Conservation (phyloP, 2,113 vertebrate genomes). For the Glaucomys volans region DNA sequence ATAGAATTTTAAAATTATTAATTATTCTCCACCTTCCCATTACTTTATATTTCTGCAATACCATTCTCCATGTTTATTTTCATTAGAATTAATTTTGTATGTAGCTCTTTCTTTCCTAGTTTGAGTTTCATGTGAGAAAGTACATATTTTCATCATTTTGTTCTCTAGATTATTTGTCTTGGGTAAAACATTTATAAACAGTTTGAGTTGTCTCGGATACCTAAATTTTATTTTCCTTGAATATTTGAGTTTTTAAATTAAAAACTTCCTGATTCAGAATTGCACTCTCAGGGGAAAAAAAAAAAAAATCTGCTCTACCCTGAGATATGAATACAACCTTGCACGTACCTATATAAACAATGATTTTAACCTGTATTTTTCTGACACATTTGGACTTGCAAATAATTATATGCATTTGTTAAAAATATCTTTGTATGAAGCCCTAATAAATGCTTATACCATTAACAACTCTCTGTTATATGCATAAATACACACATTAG, state of each 20-base stretch:
- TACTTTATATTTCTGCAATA: background rate
- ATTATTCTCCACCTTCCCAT: background rate
- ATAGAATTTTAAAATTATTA: too few species aligned
- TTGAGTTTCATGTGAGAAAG: background rate
- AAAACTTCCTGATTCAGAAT: background rate
- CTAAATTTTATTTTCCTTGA: background rate
- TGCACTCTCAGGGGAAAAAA: background rate
- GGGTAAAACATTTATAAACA: background rate
- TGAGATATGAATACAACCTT: background rate
- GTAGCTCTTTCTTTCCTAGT: background rate
- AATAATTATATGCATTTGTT: slow-evolving; percentile 65
- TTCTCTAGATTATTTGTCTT: background rate
- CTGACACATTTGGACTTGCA: slow-evolving; percentile 34
- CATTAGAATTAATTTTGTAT: background rate
- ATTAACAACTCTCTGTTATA: slow-evolving; percentile 61
- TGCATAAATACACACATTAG: slow-evolving; percentile 66
- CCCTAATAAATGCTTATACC: slow-evolving; percentile 62
- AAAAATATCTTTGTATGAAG: slow-evolving; percentile 62
- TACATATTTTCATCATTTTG: background rate
- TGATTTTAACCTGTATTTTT: slow-evolving; percentile 5
- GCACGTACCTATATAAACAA: background rate
- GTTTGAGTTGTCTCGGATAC: background rate
- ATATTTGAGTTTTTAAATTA: background rate
- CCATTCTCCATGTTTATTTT: background rate
- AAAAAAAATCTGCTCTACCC: background rate